These are phyloP conservation scores for Telmatherina bonti DNA, from an alignment of 2,797 vertebrate genomes.

Conservation along the genomic window DNA sequence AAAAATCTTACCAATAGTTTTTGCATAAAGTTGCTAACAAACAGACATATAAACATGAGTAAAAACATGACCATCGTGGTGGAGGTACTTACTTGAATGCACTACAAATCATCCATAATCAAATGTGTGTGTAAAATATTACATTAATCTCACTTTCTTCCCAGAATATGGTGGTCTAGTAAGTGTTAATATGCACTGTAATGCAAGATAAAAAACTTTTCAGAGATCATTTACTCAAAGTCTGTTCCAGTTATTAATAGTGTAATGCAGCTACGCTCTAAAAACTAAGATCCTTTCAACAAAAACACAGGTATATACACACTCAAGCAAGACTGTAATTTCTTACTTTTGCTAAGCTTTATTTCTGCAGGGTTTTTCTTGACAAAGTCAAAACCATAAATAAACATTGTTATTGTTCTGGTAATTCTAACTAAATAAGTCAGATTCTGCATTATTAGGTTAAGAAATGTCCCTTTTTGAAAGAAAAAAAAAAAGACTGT, in stretches of 20 bases:
- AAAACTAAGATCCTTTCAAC: background rate
- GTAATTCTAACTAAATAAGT: constrained; percentile 32
- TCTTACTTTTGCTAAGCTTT: background rate
- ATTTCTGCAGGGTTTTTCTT: constrained; percentile 2
- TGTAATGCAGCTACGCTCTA: background rate
- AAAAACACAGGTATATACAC: too few relatives aligned
- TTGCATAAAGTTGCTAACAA: too few relatives aligned
- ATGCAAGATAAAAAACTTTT: background rate
- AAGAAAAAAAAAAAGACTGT: constrained; percentile 12
- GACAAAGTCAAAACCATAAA: constrained; percentile 26
- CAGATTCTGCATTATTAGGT: constrained; percentile 33
- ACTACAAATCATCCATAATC: too few relatives aligned
- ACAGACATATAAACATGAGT: too few relatives aligned
- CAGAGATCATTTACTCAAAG: background rate
- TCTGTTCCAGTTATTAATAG: background rate
- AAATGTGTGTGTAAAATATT: too few relatives aligned
- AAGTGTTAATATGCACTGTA: background rate
- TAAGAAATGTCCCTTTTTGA: constrained; percentile 2
- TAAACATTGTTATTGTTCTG: constrained; percentile 14
- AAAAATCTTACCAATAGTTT: too few relatives aligned
- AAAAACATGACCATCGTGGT: too few relatives aligned
- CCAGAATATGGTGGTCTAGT: background rate
- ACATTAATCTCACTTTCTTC: too few relatives aligned
- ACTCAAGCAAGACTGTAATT: too few relatives aligned
- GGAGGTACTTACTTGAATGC: too few relatives aligned